Conservation (phyloP, 2,113 vertebrate species). For the Xiphophorus couchianus region DNA sequence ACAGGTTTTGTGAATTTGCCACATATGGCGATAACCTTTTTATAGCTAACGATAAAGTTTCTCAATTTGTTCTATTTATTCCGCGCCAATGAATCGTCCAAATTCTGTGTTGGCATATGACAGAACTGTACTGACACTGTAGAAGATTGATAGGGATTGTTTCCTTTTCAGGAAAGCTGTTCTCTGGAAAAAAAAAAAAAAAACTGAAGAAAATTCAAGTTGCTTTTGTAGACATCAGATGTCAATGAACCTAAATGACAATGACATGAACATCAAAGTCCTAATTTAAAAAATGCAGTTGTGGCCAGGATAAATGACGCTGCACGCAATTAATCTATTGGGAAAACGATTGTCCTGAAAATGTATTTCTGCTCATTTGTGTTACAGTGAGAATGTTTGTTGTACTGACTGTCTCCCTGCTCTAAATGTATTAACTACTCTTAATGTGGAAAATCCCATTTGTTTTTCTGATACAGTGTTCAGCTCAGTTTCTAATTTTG, state of each 20-base stretch:
- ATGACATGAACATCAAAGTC: background rate
- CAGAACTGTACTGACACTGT: too few relatives aligned
- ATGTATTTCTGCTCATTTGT: background rate
- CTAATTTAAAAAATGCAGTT: background rate
- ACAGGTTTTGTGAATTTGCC: too few relatives aligned
- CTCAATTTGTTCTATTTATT: too few relatives aligned
- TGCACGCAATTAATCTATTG: background rate
- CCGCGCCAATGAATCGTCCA: too few relatives aligned
- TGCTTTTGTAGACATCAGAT: background rate
- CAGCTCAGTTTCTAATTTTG: slow-evolving; percentile 48
- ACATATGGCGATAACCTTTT: too few relatives aligned
- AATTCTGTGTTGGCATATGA: too few relatives aligned
- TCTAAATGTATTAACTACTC: slow-evolving; percentile 53
- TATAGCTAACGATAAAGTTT: too few relatives aligned
- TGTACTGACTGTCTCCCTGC: slow-evolving; percentile 19
- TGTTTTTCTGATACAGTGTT: slow-evolving; percentile 50
- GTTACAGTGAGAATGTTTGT: slow-evolving; percentile 15
- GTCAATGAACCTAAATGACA: background rate
- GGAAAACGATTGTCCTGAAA: background rate
- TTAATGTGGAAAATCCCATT: slow-evolving; percentile 59
- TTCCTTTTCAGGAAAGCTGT: too few relatives aligned
- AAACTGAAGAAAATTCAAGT: too few relatives aligned
- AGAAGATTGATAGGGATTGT: too few relatives aligned
- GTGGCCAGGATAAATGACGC: background rate
- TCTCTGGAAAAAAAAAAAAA: too few relatives aligned